Base-by-base conservation (phyloP, 2,797 vertebrate species). In the Xyrichtys novacula region DNA sequence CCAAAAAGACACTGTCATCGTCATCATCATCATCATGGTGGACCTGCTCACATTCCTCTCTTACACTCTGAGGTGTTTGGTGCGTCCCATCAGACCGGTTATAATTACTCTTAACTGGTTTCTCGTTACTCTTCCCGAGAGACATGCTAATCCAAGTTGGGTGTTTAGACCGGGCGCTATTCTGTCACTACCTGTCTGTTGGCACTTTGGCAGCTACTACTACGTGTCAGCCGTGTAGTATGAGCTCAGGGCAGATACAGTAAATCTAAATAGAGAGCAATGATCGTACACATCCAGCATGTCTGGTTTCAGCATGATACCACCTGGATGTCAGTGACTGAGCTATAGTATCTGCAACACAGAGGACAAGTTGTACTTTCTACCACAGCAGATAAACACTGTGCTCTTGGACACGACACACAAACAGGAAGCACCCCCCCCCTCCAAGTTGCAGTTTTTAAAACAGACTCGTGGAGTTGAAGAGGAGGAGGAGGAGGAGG, bases 131-230 rank as follows among this genome's bases (percentile, higher is more conserved):
- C 55, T 50, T 34, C 54, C 34, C 52, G 28, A 58, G 60, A 80
- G 73, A 68, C 65, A 78, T 57, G 65, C 69, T 83, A 71, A 86
- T 86, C 76, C n/a, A 26, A 48, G 47, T 26, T 12, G 44, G 36
- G 53, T 83, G 80, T 88, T 85, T 63, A 56, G 74, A 68, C 69
- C 70, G 57, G 44, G 9, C 7, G 34, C 52, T 46, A 25, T 59
- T 52, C 84, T 84, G 78, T 80, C 53, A 49, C 80, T 86, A 78
- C 76, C 87, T 79, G 81, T 83, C 83, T 83, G 59, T 86, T 85
- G 59, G 76, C 81, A 34, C 59, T 46, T 48, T 34, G 31, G n/a
- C 69, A 59, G 70, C 64, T 57, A 44, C 49, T 75, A 47, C 66
- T 76, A 16, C 39, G 40, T 76, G 84, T 80, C 78, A 74, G 62